Evolutionary conservation across 2,113 vertebrate species (phyloP).

Genomic region (Hemicordylus capensis): DNA sequence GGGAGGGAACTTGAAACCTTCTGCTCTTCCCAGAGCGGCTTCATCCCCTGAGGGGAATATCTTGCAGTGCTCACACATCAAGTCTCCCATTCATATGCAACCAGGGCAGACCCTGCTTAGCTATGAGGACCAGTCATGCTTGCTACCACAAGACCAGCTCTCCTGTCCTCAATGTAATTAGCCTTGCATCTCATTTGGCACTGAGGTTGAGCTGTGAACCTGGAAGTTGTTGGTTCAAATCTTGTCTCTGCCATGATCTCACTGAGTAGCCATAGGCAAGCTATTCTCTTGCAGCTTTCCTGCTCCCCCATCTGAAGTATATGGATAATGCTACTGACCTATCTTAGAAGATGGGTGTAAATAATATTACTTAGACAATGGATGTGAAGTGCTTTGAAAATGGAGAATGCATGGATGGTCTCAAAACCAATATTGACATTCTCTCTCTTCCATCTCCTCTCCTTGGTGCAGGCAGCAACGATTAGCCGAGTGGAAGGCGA

Average conservation of each 20-base stretch:
- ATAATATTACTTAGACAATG: not conserved
- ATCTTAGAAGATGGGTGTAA: not conserved
- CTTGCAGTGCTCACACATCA: no score
- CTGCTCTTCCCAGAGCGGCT: no score
- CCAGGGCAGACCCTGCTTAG: no score
- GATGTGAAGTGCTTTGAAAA: not conserved
- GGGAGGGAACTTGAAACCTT: no score
- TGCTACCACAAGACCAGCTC: no score
- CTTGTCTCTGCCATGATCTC: not conserved
- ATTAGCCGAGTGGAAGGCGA: slow-evolving; percentile 91
- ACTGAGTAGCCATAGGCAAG: not conserved
- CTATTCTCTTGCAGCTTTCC: not conserved
- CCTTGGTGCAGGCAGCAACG: slow-evolving; percentile 83
- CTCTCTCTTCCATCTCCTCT: not conserved
- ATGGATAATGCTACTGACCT: not conserved
- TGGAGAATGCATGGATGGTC: not conserved
- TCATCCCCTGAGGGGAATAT: no score
- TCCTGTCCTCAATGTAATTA: no score
- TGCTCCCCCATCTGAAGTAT: not conserved
- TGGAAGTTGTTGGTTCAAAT: not conserved
- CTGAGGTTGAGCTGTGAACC: not conserved
- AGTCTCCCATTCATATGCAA: no score
- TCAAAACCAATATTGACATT: not conserved
- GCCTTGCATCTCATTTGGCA: no score
- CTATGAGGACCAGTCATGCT: no score